Conservation (phyloP, 1,140 invertebrate species). For the Papilio xuthus region DNA sequence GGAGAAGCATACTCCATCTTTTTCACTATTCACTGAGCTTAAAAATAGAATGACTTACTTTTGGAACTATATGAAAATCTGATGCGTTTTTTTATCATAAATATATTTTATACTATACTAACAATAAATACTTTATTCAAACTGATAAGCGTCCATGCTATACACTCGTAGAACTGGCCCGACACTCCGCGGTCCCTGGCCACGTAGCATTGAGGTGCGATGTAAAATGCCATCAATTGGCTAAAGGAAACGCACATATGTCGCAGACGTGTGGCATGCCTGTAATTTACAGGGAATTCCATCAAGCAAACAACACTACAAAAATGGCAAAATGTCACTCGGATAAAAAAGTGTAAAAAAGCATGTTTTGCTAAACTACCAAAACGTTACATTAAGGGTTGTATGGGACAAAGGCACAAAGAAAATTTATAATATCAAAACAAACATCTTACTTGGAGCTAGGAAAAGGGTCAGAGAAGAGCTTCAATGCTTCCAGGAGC, state of each 20-base stretch:
- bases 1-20: no score
- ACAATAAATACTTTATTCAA: slow-evolving; percentile 57
- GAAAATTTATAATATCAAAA: slow-evolving; percentile 16
- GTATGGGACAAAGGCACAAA: no score
- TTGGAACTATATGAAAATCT: no score
- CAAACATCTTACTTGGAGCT: slow-evolving; percentile 48
- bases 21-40: no score
- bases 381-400: no score
- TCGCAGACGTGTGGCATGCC: slow-evolving; percentile 49
- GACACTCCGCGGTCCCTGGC: slow-evolving; percentile 43
- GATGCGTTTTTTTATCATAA: no score
- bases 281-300: slow-evolving; percentile 55
- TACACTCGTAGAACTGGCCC: slow-evolving; percentile 53
- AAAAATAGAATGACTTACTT: no score
- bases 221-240: slow-evolving; percentile 56
- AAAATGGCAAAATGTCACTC: no score
- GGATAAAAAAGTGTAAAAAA: no score
- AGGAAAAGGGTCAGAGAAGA: slow-evolving; percentile 76
- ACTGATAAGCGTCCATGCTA: slow-evolving; percentile 47
- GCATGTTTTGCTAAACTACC: no score
- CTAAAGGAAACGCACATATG: slow-evolving; percentile 47
- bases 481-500: slow-evolving; percentile 79
- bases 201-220: slow-evolving; percentile 55
- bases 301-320: no score
- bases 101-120: slow-evolving; percentile 36